Base-by-base conservation (phyloP, 2,113 vertebrate species). In the Rutilus rutilus region DNA sequence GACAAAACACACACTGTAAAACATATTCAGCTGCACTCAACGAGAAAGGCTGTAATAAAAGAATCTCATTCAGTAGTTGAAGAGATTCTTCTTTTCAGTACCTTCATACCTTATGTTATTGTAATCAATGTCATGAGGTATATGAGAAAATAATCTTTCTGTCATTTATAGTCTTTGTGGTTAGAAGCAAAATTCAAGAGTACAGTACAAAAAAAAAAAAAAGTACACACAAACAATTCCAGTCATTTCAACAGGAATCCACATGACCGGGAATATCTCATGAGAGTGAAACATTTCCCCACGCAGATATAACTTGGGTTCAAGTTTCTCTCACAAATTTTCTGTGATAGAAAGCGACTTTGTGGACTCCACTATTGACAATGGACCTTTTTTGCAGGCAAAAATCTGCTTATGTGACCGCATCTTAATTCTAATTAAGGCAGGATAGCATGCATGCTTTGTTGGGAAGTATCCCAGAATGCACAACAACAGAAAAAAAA, bases 1-100 rank as follows among this genome's bases (percentile, higher is more conserved):
- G 64, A 71, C 75, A 62, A 86, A 71, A 86, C 52, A 60, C 50
- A 83, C 50, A 73, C 12, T 73, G 27, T 25, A 39, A 78, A 69
- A 78, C 9, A 36, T 50, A 50, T 54, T 62, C 36, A 39, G 57
- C 57, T 39, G 21, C 33, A 62, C 52, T 79, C 54, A 79, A 42
- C 14, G 15, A 42, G 23, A 42, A 47, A 30, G 42, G 12, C 74
- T 62, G 57, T 23, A 79, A 79, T 60, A 62, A 60, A 42, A 79
- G 36, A 79, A 79, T 54, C 25, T 27, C 50, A 77, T 77, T 77
- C 75, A 77, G 47, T 54, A 54, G 75, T 21, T 9, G 0, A 54
- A 77, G 6, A 75, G n/a, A 54, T 77, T 54, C 4, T 77, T 54
- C 8, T 77, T 77, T 76, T 54, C 45, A 30, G 30, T 77, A 52